Evolutionary conservation across 2,113 vertebrate species (phyloP).

Genomic region (Electrona antarctica): DNA sequence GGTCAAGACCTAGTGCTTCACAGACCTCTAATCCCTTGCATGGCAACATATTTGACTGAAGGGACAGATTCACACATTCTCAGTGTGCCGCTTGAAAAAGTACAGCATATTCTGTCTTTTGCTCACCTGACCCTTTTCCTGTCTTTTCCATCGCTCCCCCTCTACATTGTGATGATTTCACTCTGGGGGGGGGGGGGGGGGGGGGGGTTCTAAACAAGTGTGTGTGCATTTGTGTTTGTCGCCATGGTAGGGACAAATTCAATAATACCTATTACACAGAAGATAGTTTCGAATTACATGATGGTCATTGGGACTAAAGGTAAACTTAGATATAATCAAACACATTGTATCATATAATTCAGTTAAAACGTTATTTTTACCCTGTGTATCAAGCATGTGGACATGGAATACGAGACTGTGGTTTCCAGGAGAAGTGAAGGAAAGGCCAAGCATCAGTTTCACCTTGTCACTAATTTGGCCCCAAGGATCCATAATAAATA

Average conservation of each 20-base stretch:
- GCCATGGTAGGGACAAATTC: no score
- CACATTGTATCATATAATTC: no score
- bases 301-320: no score
- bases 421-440: conserved; percentile 37
- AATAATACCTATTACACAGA: no score
- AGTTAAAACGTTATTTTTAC: conserved; percentile 17
- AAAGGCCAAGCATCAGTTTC: conserved; percentile 38
- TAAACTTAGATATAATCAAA: no score
- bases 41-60: conserved; percentile 79
- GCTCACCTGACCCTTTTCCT: conserved; percentile 28
- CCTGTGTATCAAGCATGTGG: neutral
- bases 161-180: conserved; percentile 51
- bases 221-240: no score
- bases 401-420: conserved; percentile 12
- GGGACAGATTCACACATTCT: conserved; percentile 58
- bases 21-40: conserved; percentile 81
- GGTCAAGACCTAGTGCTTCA: conserved; percentile 90
- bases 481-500: conserved; percentile 68
- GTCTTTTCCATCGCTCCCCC: conserved; percentile 49
- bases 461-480: conserved; percentile 63
- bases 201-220: neutral
- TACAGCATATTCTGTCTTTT: conserved; percentile 52
- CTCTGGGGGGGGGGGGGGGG: conserved; percentile 11
- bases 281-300: no score
- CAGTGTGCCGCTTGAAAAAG: conserved; percentile 65